phyloP scores from a whole-genome alignment of 2,888 invertebrate genomes.

The Latrodectus hesperus region DNA sequence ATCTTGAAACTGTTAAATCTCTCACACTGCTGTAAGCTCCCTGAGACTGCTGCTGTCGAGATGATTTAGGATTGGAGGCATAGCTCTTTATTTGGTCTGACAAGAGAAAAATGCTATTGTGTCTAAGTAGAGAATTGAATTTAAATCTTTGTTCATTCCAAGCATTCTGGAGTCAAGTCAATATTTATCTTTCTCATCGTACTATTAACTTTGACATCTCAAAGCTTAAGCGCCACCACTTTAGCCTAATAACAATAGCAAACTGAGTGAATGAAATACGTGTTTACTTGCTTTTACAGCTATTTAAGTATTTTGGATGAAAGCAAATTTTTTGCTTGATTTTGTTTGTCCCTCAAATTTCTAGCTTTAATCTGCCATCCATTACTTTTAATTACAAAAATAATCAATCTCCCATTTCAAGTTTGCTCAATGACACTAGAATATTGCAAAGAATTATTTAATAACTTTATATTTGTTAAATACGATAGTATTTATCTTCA shows the following conservation, averaged over 20 bases:
- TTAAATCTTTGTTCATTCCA: conserved; percentile 26
- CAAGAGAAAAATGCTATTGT: neutral
- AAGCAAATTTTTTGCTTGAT: too few species aligned
- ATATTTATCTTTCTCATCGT: conserved; percentile 31
- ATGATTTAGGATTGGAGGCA: conserved; percentile 16
- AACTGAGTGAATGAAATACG: conserved; percentile 8
- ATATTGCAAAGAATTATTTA: too few species aligned
- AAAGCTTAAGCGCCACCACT: conserved; percentile 32
- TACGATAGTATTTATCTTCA: too few species aligned
- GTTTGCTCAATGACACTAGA: too few species aligned
- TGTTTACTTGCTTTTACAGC: conserved; percentile 12
- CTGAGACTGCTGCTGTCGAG: conserved; percentile 3
- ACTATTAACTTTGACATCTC: conserved; percentile 30
- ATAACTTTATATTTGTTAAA: too few species aligned
- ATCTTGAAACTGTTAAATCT: too few species aligned
- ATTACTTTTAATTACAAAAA: too few species aligned
- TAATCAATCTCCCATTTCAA: too few species aligned
- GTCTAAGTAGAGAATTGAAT: conserved; percentile 28
- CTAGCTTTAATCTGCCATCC: too few species aligned
- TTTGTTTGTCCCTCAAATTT: too few species aligned
- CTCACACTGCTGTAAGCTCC: neutral
- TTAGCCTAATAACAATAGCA: conserved; percentile 12
- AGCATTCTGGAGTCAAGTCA: conserved; percentile 30
- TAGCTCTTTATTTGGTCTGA: neutral
- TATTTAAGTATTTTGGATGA: conserved; percentile 9